Conservation (phyloP, 2,113 vertebrate species). For the Tenebrosternarchus preto region DNA sequence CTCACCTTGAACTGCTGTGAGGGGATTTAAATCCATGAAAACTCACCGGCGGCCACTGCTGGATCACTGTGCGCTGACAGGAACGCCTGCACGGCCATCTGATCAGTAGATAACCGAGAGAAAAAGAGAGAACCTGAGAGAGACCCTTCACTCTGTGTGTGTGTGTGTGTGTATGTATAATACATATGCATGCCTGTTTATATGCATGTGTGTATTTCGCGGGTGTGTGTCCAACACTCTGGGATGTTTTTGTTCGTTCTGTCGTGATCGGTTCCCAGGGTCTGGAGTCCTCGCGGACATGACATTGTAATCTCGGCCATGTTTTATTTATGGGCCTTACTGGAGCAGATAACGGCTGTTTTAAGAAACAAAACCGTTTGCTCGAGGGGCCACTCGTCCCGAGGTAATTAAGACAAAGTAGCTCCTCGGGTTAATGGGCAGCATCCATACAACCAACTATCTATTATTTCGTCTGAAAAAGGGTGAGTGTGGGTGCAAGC, state of each 20-base stretch:
- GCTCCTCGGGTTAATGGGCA: conserved; percentile 69
- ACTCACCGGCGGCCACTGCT: conserved; percentile 56
- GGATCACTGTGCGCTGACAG: conserved; percentile 68
- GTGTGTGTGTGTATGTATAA: conserved; percentile 3
- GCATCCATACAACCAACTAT: conserved; percentile 69
- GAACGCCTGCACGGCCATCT: conserved; percentile 54
- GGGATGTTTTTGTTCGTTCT: conserved; percentile 73
- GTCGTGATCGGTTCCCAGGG: conserved; percentile 69
- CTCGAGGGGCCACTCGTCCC: conserved; percentile 80
- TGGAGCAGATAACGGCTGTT: conserved; percentile 74
- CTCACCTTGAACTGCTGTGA: conserved; percentile 69
- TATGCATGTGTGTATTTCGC: background rate
- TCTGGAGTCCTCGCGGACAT: conserved; percentile 75
- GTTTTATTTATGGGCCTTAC: conserved; percentile 84
- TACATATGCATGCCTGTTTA: too few species aligned
- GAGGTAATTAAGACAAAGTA: conserved; percentile 87
- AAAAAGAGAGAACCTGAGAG: background rate
- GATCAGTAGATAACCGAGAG: conserved; percentile 56
- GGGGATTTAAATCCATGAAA: conserved; percentile 73
- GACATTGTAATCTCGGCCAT: conserved; percentile 83
- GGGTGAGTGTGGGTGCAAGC: background rate
- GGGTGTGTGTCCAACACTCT: conserved; percentile 42
- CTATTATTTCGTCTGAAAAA: conserved; percentile 63
- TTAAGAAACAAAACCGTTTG: conserved; percentile 91
- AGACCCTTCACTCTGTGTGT: background rate